phyloP scores from a whole-genome alignment of 1,140 invertebrate species.

The Kradibia gibbosae region DNA sequence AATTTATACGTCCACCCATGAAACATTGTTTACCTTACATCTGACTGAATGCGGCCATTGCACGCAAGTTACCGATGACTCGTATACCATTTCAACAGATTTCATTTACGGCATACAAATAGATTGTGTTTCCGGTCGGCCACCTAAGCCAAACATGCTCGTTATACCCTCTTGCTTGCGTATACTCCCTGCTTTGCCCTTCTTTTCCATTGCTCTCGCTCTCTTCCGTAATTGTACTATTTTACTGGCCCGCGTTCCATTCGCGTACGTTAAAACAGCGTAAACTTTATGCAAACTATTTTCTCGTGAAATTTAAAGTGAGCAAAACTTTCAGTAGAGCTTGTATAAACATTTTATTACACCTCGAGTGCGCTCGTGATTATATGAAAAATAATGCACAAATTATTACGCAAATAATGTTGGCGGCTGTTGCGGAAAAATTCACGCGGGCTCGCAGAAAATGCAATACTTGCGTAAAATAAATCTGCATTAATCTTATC shows the following conservation, averaged over 20 bases:
- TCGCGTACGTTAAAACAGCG: neutral
- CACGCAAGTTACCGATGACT: neutral
- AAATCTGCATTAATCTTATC: too few relatives aligned
- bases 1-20: neutral
- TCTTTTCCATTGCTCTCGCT: neutral
- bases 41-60: neutral
- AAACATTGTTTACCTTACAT: slow-evolving; percentile 24
- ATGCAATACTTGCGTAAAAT: too few relatives aligned
- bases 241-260: neutral
- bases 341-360: too few relatives aligned
- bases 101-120: slow-evolving; percentile 10
- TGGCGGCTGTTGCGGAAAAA: too few relatives aligned
- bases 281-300: neutral
- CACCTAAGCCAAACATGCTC: slow-evolving; percentile 10
- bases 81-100: neutral
- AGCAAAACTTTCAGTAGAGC: too few relatives aligned
- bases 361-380: too few relatives aligned
- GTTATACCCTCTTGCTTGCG: neutral
- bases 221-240: neutral
- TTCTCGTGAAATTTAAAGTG: neutral
- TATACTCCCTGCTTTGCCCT: neutral
- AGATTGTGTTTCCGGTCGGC: slow-evolving; percentile 12
- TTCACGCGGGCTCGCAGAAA: too few relatives aligned
- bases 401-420: too few relatives aligned
- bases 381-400: too few relatives aligned